Evolutionary conservation across 2,113 vertebrate genomes (phyloP).

Genomic region (Rana temporaria): DNA sequence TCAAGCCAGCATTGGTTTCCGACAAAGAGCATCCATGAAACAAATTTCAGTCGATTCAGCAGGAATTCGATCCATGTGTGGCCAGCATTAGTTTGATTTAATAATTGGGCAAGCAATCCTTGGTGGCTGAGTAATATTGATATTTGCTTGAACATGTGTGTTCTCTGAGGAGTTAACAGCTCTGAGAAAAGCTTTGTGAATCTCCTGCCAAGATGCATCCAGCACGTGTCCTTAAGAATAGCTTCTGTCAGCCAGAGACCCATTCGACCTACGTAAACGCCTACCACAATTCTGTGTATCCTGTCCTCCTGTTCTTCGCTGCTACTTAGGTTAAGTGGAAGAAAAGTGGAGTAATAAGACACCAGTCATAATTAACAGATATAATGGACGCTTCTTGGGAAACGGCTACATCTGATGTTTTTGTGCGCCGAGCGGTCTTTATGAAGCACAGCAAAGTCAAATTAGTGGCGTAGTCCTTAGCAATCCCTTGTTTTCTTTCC

Average conservation of each 20-base stretch:
- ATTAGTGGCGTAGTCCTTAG: too few relatives aligned
- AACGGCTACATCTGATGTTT: background rate
- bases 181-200: slow-evolving; percentile 21
- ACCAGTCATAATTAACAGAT: slow-evolving; percentile 25
- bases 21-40: too few relatives aligned
- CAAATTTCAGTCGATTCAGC: too few relatives aligned
- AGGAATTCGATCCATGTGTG: too few relatives aligned
- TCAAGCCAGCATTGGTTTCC: too few relatives aligned
- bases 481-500: too few relatives aligned
- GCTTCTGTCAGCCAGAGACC: slow-evolving; percentile 46
- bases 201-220: slow-evolving; percentile 43
- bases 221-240: slow-evolving; percentile 45
- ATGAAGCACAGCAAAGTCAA: background rate
- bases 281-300: slow-evolving; percentile 47
- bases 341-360: slow-evolving; percentile 16
- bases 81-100: too few relatives aligned
- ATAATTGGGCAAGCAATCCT: background rate
- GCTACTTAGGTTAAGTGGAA: slow-evolving; percentile 43
- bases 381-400: background rate
- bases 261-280: slow-evolving; percentile 44
- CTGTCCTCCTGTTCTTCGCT: slow-evolving; percentile 45
- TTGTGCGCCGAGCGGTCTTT: background rate
- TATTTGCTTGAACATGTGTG: background rate
- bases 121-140: background rate
- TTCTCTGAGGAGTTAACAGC: slow-evolving; percentile 33